Evolutionary conservation across 2,888 invertebrate species (phyloP).

Genomic region (Disparrhopalites patrizii): DNA sequence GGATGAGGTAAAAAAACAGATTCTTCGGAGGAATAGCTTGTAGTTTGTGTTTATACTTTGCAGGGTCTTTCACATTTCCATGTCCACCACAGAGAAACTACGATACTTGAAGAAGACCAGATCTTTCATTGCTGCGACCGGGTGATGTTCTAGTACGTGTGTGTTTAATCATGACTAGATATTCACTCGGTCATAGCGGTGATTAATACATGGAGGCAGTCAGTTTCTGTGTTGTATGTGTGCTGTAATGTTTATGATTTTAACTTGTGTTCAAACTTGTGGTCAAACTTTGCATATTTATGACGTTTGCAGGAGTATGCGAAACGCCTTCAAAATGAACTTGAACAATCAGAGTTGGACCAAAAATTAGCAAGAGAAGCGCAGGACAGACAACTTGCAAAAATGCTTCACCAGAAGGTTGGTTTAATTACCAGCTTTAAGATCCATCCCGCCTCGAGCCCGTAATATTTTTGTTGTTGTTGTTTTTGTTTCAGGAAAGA

Average conservation of each 20-base stretch:
- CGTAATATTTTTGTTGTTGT: too few species aligned
- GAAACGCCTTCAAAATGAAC: slow-evolving; percentile 62
- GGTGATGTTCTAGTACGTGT: slow-evolving; percentile 52
- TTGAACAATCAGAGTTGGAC: slow-evolving; percentile 58
- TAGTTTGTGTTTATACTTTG: background rate
- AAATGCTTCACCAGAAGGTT: slow-evolving; percentile 66
- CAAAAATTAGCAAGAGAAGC: slow-evolving; percentile 70
- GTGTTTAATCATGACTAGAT: slow-evolving; percentile 53
- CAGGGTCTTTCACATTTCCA: too few species aligned
- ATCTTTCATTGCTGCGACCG: slow-evolving; percentile 47
- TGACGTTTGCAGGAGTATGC: background rate
- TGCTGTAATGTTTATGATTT: background rate
- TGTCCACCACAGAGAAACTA: too few species aligned
- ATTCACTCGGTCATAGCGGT: slow-evolving; percentile 53
- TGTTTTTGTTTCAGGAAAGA: slow-evolving; percentile 65
- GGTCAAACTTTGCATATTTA: background rate
- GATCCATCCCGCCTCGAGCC: too few species aligned
- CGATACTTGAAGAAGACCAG: too few species aligned
- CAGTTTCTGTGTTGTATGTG: background rate
- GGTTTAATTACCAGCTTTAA: background rate
- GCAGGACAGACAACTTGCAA: slow-evolving; percentile 72
- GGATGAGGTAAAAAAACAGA: slow-evolving; percentile 21
- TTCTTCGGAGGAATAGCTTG: background rate
- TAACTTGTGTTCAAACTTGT: too few species aligned
- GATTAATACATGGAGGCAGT: too few species aligned